These are phyloP conservation scores for Drosophila dives DNA, from an alignment of 2,888 invertebrate genomes.

Conservation along the genomic window DNA sequence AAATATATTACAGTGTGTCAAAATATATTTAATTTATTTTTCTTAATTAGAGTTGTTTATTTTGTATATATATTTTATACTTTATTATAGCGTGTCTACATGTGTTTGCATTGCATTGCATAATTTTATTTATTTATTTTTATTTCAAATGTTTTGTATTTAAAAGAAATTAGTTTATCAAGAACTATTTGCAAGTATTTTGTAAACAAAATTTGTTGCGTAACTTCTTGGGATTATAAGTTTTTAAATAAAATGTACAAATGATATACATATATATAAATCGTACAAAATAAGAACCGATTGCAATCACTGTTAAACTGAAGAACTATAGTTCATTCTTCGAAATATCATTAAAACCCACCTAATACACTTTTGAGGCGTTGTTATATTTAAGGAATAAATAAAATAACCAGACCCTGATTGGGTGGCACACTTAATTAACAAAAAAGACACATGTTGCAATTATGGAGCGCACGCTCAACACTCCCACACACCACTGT, in stretches of 20 bases:
- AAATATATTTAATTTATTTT: conserved; percentile 9
- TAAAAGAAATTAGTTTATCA: no score
- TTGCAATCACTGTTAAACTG: not conserved
- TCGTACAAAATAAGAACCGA: not conserved
- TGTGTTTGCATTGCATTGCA: not conserved
- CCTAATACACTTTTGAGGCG: not conserved
- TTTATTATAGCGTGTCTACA: no score
- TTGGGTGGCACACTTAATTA: not conserved
- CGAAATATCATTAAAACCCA: not conserved
- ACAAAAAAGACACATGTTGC: not conserved
- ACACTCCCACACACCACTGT: conserved; percentile 33
- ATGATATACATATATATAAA: not conserved
- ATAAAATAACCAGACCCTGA: not conserved
- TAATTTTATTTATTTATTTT: not conserved
- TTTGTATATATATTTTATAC: not conserved
- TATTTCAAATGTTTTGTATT: no score
- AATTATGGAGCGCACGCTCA: not conserved
- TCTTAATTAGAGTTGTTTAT: not conserved
- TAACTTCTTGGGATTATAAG: no score
- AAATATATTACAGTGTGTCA: conserved; percentile 33
- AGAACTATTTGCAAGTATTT: no score
- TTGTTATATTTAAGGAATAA: not conserved
- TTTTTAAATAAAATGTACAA: not conserved
- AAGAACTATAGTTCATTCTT: not conserved
- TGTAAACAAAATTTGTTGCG: no score